Evolutionary conservation across 2,888 invertebrate species (phyloP).

Genomic region (Yponomeuta malinellus): DNA sequence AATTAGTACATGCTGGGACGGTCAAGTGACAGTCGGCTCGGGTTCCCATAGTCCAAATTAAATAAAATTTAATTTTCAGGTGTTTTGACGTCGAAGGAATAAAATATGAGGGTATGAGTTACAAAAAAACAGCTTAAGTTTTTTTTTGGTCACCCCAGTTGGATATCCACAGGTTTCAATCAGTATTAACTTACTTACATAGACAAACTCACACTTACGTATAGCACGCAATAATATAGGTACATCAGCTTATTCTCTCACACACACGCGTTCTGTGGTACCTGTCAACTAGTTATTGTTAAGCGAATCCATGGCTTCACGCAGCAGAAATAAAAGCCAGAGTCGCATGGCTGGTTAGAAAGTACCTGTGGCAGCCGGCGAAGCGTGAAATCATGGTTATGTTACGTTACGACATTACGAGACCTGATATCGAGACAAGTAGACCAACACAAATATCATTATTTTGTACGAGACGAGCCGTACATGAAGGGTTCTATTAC

Average conservation of each 20-base stretch:
- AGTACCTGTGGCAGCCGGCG: not conserved
- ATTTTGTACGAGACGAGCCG: too few species aligned
- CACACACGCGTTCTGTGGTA: not conserved
- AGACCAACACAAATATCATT: too few species aligned
- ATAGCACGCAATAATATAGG: not conserved
- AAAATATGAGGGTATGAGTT: too few species aligned
- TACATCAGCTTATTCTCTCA: not conserved
- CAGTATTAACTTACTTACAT: not conserved
- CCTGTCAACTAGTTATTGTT: not conserved
- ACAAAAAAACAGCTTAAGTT: too few species aligned
- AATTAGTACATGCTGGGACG: too few species aligned
- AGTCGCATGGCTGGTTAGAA: not conserved
- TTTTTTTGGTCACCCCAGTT: too few species aligned
- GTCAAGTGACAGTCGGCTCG: too few species aligned
- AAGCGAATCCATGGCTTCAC: not conserved
- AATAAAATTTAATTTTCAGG: too few species aligned
- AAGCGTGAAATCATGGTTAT: not conserved
- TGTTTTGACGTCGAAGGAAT: too few species aligned
- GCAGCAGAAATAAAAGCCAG: not conserved
- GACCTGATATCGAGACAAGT: not conserved
- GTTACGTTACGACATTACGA: not conserved
- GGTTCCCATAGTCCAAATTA: too few species aligned
- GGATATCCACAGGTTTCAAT: too few species aligned
- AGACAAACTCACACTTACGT: not conserved
- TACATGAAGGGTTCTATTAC: too few species aligned